Base-by-base conservation (phyloP, 2,888 invertebrate species). In the Branchellion lobata region DNA sequence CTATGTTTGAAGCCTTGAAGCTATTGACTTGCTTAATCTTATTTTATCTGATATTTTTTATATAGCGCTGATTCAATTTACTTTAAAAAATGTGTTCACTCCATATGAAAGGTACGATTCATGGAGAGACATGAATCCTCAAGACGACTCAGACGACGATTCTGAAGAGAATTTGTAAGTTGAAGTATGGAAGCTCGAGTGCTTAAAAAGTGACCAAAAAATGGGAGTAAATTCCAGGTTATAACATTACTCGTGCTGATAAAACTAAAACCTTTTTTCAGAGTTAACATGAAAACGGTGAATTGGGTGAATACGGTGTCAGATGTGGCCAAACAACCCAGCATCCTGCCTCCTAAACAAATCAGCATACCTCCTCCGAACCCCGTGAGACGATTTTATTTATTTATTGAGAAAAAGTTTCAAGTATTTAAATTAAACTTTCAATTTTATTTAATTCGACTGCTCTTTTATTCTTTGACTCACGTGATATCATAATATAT, bases 161-260 rank as follows among this genome's bases (percentile, higher is more conserved):
- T 57, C 61, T 36, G 77, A 77, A 33, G 77, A 77, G 24, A 40
- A n/a, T 3, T 11, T 51, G 77, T 65, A 36, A 77, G 61, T 57
- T 8, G 21, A 18, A n/a, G 40, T 40, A 14, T 40, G 14, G 40
- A 40, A n/a, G n/a, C n/a, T n/a, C n/a, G n/a, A n/a, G n/a, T n/a
- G n/a, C n/a, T n/a, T n/a, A n/a, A n/a, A n/a, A n/a, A n/a, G n/a
- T n/a, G n/a, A n/a, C n/a, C n/a, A n/a, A n/a, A n/a, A n/a, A n/a
- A n/a, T n/a, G n/a, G n/a, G n/a, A n/a, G n/a, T n/a, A n/a, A n/a
- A n/a, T n/a, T n/a, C n/a, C n/a, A n/a, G n/a, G n/a, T n/a, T n/a
- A n/a, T n/a, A n/a, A n/a, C n/a, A n/a, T n/a, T n/a, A n/a, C n/a
- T n/a, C n/a, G n/a, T n/a, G n/a, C n/a, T n/a, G n/a, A n/a, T n/a